A percentile compares a stretch with the other conserved stretches of the same genome.
These are phyloP conservation scores for Limnothrissa miodon DNA, from an alignment of 2,113 vertebrate species.

Conservation along the genomic window DNA sequence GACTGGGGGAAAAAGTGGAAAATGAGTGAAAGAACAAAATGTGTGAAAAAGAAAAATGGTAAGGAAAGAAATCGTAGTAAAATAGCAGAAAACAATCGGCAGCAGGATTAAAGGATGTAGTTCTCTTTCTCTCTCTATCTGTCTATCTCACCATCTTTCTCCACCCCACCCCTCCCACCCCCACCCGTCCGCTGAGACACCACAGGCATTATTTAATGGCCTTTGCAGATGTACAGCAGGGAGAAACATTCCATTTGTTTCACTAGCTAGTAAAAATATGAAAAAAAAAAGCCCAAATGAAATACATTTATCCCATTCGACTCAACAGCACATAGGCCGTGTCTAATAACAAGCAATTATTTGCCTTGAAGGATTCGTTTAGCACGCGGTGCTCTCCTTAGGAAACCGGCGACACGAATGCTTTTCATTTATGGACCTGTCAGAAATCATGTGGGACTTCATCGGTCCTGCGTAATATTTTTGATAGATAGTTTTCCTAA, in stretches of 20 bases:
- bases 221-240: slow-evolving; percentile 45
- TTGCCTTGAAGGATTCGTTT: slow-evolving; percentile 3
- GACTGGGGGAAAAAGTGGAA: neutral
- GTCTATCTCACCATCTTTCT: neutral
- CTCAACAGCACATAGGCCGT: slow-evolving; percentile 4
- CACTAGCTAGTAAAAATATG: slow-evolving; percentile 29
- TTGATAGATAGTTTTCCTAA: neutral
- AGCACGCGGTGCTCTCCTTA: neutral
- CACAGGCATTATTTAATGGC: slow-evolving; percentile 25
- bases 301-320: slow-evolving; percentile 21
- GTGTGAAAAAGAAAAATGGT: neutral
- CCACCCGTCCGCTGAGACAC: neutral
- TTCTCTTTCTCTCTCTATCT: neutral
- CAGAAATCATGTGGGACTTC: neutral
- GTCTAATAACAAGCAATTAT: slow-evolving; percentile 9
- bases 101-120: neutral
- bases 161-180: neutral
- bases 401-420: neutral
- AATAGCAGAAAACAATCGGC: neutral
- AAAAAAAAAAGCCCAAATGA: slow-evolving; percentile 24
- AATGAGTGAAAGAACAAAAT: neutral
- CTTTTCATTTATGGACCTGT: neutral
- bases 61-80: neutral
- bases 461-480: neutral
- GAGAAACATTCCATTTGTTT: slow-evolving; percentile 34